Evolutionary conservation across 2,113 vertebrate species (phyloP), one percentile per base, ranked within the genome.

Genomic region (Ceyx melanurus): DNA sequence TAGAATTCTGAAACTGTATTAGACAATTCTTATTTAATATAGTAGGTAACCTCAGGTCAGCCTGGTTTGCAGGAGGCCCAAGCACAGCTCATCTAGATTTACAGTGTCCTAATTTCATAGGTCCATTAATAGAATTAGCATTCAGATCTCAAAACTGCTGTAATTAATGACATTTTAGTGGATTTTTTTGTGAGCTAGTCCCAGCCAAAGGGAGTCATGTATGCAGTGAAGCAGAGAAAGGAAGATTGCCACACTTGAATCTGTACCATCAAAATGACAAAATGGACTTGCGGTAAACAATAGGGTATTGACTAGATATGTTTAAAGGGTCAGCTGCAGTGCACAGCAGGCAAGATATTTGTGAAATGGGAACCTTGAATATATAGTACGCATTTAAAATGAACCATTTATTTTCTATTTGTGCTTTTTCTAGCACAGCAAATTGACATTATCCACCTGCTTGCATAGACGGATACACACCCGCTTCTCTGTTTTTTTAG

Each of bases 321-420:
- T 94, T 97, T 91, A 79, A 93, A 95, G 94, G 95, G 86, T 97
- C 96, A 96, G 94, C 77, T 91, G 80, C 83, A 97, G 96, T 96
- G 94, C 96, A 96, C 90, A 96, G 89, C 92, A 95, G 86, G 82
- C 66, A 78, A 93, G 79, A 95, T 97, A 97, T 98, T 97, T 97
- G 96, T 97, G 95, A 97, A 97, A 96, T 87, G 65, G 70, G 60
- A 79, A 65, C 86, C 82, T 75, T 95, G 92, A 95, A 96, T 97
- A 96, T 92, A 91, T 56, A 89, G 86, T 86, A 79, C 76, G 64
- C 61, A 89, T 92, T 82, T 74, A 92, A 96, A 95, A 96, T 78
- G 86, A 96, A 80, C 86, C 54, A 26, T 89, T 90, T 95, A 65
- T 94, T 94, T 97, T 93, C 89, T 91, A 28, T 94, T 86, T 93